Base-by-base conservation (phyloP, 2,797 vertebrate genomes). In the Diglossa cyanea region DNA sequence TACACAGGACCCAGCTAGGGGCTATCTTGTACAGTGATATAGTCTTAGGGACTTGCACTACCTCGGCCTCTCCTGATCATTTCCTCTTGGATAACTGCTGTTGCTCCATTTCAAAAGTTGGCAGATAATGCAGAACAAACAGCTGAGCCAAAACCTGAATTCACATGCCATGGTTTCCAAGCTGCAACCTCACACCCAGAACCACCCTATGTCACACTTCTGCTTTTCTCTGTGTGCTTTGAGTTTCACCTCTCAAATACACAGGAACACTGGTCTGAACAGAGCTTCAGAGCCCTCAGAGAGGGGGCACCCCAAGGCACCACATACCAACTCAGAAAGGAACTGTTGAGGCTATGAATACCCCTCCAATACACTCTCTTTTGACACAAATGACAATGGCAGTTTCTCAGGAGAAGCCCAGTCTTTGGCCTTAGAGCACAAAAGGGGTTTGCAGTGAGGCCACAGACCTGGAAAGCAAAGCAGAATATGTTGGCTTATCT, bases 151-250 rank as follows among this genome's bases (percentile, higher is more conserved):
- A 77, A 80, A 15, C 19, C 42, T 47, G 37, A 76, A 66, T 48
- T 65, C 48, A 50, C 1, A 1, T 19, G 16, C 26, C 11, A 1
- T 37, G 68, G 54, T 48, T 81, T 17, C 39, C 77, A 62, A 25
- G 25, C 13, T 58, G 37, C 24, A 17, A 9, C 8, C 20, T 61
- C 68, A 82, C 35, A 72, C 7, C 7, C 47, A 81, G 39, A 80
- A 44, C 4, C 11, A 39, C 7, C 7, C 9, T 51, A 30, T 55
- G 10, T 14, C 54, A 70, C 0, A 0, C 11, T 73, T 48, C 23
- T 80, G n/a, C 23, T 72, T 61, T 79, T 67, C 42, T 53, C 50
- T 7, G 0, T 6, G 9, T 14, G 9, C 17, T 45, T 48, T 39
- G 21, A 60, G 65, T 70, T 67, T 62, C 45, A 78, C 8, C 19